Base-by-base conservation (phyloP, 2,888 invertebrate species). In the Lypha dubia region DNA sequence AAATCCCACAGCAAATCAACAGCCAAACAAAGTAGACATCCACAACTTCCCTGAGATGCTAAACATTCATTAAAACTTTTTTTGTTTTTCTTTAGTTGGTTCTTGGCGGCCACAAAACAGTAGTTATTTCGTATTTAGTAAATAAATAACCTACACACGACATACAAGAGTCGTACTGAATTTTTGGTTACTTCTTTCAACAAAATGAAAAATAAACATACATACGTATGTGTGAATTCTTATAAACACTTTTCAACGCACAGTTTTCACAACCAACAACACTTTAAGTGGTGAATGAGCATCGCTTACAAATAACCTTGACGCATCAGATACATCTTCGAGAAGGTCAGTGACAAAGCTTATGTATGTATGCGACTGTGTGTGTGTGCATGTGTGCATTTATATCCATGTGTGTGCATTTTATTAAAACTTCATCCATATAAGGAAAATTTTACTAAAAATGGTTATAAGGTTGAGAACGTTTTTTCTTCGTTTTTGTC, bases 261-360 rank as follows among this genome's bases (percentile, higher is more conserved):
- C 51, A 62, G 41, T 62, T 38, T 62, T 15, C 22, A 20, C 44
- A 24, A 15, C n/a, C 58, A 67, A 56, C 22, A 60, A 4, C 35
- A 58, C 8, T 28, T 38, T 41, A n/a, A n/a, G 7, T 63, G 35
- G 62, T 32, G 46, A 75, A 49, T 22, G 53, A 68, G 62, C 75
- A 75, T 81, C 79, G 60, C 46, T n/a, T n/a, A 41, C 49, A 63
- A 67, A 81, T 70, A 84, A 84, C 84, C 84, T 84, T 84, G 84
- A 84, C 81, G 84, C 68, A 77, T 73, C 77, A 74, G 73, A 74
- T 68, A 49, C 73, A 49, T 62, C 68, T 84, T 84, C 81, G 56
- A 77, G 84, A 84, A 84, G 84, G 84, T 84, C 84, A 84, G 84
- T 84, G 84, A 84, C 84, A 84, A 84, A 79, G 46, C 49, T 51